These are phyloP conservation scores for Pseudanteris insignis DNA, from an alignment of 2,888 invertebrate genomes.

Conservation along the genomic window DNA sequence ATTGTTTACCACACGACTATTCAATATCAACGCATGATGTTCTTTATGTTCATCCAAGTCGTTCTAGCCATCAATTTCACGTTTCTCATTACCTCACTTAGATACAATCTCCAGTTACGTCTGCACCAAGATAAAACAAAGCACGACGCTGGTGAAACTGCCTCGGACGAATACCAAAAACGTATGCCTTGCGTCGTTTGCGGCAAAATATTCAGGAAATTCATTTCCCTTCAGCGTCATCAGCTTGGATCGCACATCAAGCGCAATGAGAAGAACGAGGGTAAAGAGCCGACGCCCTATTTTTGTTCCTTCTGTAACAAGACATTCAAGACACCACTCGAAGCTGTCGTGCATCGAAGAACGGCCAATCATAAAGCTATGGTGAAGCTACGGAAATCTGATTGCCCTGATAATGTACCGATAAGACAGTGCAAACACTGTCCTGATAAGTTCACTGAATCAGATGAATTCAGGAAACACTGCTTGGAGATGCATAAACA, in stretches of 20 bases:
- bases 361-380: slow-evolving; percentile 73
- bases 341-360: slow-evolving; percentile 75
- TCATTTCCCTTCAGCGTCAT: slow-evolving; percentile 75
- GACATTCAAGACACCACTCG: slow-evolving; percentile 71
- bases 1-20: too few relatives aligned
- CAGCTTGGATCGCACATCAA: slow-evolving; percentile 70
- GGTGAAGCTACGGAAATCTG: slow-evolving; percentile 60
- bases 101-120: slow-evolving; percentile 79
- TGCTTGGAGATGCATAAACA: slow-evolving; percentile 72
- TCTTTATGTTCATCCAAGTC: too few relatives aligned
- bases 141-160: slow-evolving; percentile 69
- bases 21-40: too few relatives aligned
- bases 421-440: slow-evolving; percentile 73
- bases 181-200: slow-evolving; percentile 73
- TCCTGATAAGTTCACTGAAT: slow-evolving; percentile 68
- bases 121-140: slow-evolving; percentile 70
- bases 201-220: slow-evolving; percentile 71
- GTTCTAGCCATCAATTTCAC: too few relatives aligned
- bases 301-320: slow-evolving; percentile 76
- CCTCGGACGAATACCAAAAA: slow-evolving; percentile 75
- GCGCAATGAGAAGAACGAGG: slow-evolving; percentile 51
- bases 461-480: slow-evolving; percentile 73
- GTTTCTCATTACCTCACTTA: slow-evolving; percentile 52
- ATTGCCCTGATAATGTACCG: slow-evolving; percentile 31
- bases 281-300: slow-evolving; percentile 63